These are phyloP conservation scores for Aspidapion aeneum DNA, from an alignment of 2,888 invertebrate species.

Conservation along the genomic window DNA sequence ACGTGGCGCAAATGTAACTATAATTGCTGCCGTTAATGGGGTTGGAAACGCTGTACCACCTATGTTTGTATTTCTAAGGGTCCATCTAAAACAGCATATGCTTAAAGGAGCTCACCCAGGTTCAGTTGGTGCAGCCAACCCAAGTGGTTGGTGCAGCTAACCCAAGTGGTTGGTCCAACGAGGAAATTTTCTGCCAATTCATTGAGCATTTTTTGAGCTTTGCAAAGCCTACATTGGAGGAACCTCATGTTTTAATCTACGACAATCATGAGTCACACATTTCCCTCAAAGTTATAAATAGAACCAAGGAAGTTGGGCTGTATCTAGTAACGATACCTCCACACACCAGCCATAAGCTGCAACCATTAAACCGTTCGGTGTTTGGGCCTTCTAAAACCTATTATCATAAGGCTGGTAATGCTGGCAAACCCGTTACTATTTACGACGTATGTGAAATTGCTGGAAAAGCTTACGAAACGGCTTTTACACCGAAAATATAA, in stretches of 20 bases:
- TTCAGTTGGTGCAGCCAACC: too few species aligned
- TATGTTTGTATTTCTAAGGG: constrained; percentile 31
- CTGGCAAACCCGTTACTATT: too few species aligned
- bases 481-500: too few species aligned
- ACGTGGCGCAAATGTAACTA: constrained; percentile 27
- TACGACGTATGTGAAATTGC: too few species aligned
- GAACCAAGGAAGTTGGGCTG: constrained; percentile 22
- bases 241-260: constrained; percentile 29
- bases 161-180: too few species aligned
- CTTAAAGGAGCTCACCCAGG: constrained; percentile 28
- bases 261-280: constrained; percentile 39
- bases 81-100: constrained; percentile 28
- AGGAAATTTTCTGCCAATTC: constrained; percentile 20
- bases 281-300: constrained; percentile 11
- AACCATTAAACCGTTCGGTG: constrained; percentile 28
- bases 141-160: too few species aligned
- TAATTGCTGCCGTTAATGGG: constrained; percentile 28
- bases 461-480: too few species aligned
- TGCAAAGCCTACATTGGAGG: constrained; percentile 28
- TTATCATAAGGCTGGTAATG: constrained; percentile 24
- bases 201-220: constrained; percentile 23
- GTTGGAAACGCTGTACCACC: constrained; percentile 29
- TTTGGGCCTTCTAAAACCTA: constrained; percentile 31
- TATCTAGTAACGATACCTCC: constrained; percentile 32
- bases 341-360: too few species aligned